Base-by-base conservation (phyloP, 35 echinoderm and acorn worm genomes). In the Antedon bifida region DNA sequence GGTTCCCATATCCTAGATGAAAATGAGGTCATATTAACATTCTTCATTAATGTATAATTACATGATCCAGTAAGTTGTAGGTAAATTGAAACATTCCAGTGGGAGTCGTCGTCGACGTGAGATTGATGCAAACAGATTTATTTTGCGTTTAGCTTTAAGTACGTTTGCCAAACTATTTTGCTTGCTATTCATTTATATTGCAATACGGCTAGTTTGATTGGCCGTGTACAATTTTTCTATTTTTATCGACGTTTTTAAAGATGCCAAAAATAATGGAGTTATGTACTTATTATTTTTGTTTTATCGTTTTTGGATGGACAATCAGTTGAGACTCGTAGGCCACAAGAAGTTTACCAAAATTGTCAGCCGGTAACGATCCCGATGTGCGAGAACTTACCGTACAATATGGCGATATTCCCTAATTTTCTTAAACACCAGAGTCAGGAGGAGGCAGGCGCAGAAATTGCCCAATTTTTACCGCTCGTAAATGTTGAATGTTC, bases 291-390 rank as follows among this genome's bases (percentile, higher is more conserved):
- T 23, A 1, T 64, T 64, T 64, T 64, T 26, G 23, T 64, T 64
- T 64, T 64, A 26, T 26, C 23, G 26, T 64, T 26, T 26, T 64
- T 64, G 9, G 10, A 11, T 11, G 51, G 23, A 19, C 9, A 21
- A 64, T 2, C 1, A 2, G 9, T 26, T 19, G 51, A 19, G 1
- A n/a, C n/a, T n/a, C 51, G 51, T 23, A 8, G 51, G 1, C 51
- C 9, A 64, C 9, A 64, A 64, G 51, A 64, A 64, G 51, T 11
- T 26, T 64, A 77, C 30, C 5, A 77, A 32, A 64, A 86, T 32
- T 99, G 95, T 74, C 91, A 99, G 80, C 91, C 90, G 29, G 92
- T 99, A 38, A 92, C 95, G 14, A 99, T 99, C 73, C 95, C 95
- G 30, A 36, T 99, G 35, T 99, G 95, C 75, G 81, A 93, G 34